These are phyloP conservation scores for Trissolcus brochymenae DNA, from an alignment of 2,888 invertebrate genomes.

Conservation along the genomic window DNA sequence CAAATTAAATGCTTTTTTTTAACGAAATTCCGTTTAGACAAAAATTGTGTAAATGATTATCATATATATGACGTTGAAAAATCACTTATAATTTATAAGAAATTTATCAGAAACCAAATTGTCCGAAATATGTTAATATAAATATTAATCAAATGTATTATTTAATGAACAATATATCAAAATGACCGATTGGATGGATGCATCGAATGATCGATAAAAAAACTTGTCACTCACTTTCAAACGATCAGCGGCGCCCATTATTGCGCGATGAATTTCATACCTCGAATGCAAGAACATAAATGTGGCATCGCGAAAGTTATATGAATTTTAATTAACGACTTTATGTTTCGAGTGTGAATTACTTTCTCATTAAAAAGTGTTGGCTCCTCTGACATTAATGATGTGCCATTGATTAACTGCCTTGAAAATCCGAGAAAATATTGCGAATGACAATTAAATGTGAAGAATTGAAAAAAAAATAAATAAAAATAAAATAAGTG, in stretches of 20 bases:
- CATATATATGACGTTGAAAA: too few species aligned
- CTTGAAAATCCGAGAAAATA: not conserved
- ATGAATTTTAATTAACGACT: constrained; percentile 6
- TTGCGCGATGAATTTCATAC: too few species aligned
- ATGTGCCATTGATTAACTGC: constrained; percentile 5
- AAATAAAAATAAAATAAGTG: not conserved
- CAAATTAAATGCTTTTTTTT: too few species aligned
- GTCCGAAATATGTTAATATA: too few species aligned
- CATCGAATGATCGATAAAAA: too few species aligned
- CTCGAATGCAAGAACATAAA: not conserved
- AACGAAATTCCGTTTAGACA: too few species aligned
- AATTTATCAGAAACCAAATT: too few species aligned
- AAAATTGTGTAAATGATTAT: too few species aligned
- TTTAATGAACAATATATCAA: too few species aligned
- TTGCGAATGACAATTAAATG: not conserved
- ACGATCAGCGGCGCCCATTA: not conserved
- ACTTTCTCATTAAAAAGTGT: constrained; percentile 6
- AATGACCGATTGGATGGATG: too few species aligned
- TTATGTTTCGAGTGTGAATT: constrained; percentile 13
- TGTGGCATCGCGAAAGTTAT: not conserved
- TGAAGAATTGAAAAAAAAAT: not conserved
- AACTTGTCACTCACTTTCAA: not conserved
- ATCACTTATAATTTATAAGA: too few species aligned
- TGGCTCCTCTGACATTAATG: constrained; percentile 6
- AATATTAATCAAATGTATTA: too few species aligned